Conservation (phyloP, 1,140 invertebrate species). For the Riptortus pedestris region DNA sequence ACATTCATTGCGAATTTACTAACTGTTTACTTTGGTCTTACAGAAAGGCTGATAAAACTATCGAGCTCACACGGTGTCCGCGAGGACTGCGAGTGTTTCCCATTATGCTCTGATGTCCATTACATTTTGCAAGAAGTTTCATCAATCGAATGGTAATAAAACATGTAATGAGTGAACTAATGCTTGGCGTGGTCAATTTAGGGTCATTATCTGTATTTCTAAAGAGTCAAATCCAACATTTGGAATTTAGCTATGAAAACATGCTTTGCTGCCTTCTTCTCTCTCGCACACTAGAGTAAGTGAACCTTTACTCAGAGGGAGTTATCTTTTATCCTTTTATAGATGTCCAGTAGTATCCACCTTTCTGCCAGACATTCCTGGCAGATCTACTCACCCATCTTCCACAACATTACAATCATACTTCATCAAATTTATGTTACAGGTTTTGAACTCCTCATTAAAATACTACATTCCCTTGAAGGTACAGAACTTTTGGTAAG, state of each 20-base stretch:
- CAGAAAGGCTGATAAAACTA: constrained; percentile 14
- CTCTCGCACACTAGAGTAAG: background rate
- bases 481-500: too few species aligned
- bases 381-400: too few species aligned
- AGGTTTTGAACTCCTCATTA: too few species aligned
- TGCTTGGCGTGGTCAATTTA: background rate
- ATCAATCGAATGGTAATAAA: constrained; percentile 30
- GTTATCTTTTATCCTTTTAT: background rate
- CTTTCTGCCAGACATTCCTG: too few species aligned
- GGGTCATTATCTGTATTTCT: background rate
- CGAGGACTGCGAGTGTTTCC: constrained; percentile 45
- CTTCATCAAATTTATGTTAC: too few species aligned
- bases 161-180: background rate
- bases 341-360: too few species aligned
- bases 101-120: constrained; percentile 51
- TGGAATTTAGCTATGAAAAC: background rate
- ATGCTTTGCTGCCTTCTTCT: too few species aligned
- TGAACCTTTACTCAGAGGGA: background rate
- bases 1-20: background rate
- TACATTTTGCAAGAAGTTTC: constrained; percentile 38
- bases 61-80: constrained; percentile 9
- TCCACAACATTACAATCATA: too few species aligned
- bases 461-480: too few species aligned
- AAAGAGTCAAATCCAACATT: background rate
- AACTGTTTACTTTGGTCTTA: background rate